Conservation (phyloP, 2,113 vertebrate genomes). For the Nycticorax nycticorax region DNA sequence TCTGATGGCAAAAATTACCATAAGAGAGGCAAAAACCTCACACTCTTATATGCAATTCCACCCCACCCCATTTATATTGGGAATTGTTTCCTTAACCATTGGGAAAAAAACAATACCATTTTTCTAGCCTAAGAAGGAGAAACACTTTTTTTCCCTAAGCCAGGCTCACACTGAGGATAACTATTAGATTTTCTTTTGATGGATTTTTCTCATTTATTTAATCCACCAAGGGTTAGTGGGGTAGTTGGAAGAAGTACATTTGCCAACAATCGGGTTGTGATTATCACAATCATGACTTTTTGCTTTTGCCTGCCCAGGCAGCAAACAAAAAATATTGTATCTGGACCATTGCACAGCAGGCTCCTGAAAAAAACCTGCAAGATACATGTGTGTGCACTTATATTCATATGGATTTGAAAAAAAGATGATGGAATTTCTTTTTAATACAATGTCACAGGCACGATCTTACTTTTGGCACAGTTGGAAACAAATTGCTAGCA, state of each 20-base stretch:
- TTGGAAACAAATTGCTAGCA: not conserved
- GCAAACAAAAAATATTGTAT: not conserved
- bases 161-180: not conserved
- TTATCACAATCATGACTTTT: not conserved
- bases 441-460: not conserved
- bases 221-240: not conserved
- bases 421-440: not conserved
- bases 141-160: not conserved
- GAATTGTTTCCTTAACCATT: not conserved
- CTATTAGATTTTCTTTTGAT: not conserved
- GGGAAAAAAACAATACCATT: not conserved
- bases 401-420: not conserved
- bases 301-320: not conserved
- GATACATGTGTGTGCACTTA: not conserved
- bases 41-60: not conserved
- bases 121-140: not conserved
- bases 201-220: conserved; percentile 26
- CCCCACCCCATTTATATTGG: not conserved
- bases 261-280: not conserved
- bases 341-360: not conserved
- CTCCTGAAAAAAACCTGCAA: not conserved
- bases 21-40: not conserved
- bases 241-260: not conserved
- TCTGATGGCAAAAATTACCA: not conserved
- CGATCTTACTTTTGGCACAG: not conserved